Percentiles rank a stretch among this genome's conserved stretches.
phyloP scores from a whole-genome alignment of 2,797 vertebrate genomes.

The Diplodus sargus region DNA sequence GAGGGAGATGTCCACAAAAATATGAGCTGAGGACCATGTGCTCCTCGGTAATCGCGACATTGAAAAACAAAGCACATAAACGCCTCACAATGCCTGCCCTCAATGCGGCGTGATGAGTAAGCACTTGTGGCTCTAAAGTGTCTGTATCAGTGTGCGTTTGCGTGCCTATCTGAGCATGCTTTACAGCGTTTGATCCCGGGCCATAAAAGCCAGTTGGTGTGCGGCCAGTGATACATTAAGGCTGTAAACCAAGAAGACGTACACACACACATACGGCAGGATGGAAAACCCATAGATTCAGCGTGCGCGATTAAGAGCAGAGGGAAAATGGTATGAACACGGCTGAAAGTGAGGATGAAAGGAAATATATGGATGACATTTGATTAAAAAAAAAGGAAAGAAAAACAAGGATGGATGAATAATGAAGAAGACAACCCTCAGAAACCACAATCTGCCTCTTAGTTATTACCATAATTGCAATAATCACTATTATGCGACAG shows the following conservation, averaged over 20 bases:
- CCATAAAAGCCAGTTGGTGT: constrained; percentile 71
- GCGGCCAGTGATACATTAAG: constrained; percentile 66
- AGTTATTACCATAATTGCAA: constrained; percentile 15
- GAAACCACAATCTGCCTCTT: constrained; percentile 29
- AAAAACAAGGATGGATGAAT: constrained; percentile 13
- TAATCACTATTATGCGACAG: constrained; percentile 21
- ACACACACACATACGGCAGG: constrained; percentile 25
- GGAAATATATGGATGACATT: background rate
- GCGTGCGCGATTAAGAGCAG: constrained; percentile 33
- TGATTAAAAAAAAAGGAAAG: background rate
- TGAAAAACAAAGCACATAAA: constrained; percentile 69
- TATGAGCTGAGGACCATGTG: constrained; percentile 34
- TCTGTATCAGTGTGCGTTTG: constrained; percentile 54
- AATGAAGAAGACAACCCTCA: background rate
- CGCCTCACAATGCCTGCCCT: constrained; percentile 19
- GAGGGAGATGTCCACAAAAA: constrained; percentile 50
- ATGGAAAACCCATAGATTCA: constrained; percentile 34
- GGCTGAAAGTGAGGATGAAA: constrained; percentile 3
- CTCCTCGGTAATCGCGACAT: constrained; percentile 53
- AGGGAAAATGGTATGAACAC: constrained; percentile 13
- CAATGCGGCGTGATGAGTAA: constrained; percentile 66
- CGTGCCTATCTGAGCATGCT: constrained; percentile 56
- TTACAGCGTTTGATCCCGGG: constrained; percentile 66
- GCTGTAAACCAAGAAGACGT: constrained; percentile 61
- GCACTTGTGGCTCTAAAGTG: constrained; percentile 61